Evolutionary conservation across 2,113 vertebrate genomes (phyloP), one percentile per base, ranked within the genome.

Genomic region (Paradisaea rubra): DNA sequence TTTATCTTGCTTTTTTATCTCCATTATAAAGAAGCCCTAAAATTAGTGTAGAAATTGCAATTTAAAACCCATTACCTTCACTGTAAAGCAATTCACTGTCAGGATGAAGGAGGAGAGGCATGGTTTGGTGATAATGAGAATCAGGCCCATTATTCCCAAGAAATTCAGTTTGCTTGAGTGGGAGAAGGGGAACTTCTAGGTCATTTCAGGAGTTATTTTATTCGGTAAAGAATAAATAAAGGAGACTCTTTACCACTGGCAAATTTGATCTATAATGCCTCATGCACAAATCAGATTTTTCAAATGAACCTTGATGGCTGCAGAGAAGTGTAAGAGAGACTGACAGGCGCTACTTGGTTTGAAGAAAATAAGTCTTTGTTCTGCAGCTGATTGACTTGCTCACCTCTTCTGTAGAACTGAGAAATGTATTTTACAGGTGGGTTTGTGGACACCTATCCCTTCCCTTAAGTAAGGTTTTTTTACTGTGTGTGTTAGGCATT

Each of bases 31-130:
- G 42, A 68, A 94, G 35, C 47, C 60, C 60, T 88, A 92, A 96
- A 96, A 96, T 96, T 94, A 96, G 88, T 86, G 80, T 83, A 92
- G 86, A 88, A 93, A 94, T 92, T 90, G 39, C 69, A 90, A 84
- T 96, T 96, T 96, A 95, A 90, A 96, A 92, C 72, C 88, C 77
- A 83, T 92, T 93, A 56, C 39, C 64, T 72, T 93, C 56, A 44
- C 86, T 92, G 49, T 72, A 76, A 94, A 92, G 86, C 85, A 82
- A 65, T 91, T 93, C 81, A 30, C 81, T 95, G 89, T 94, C 92
- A 96, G 78, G 49, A 91, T 93, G 96, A 96, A 86, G 69, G 61
- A 95, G 61, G 89, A 86, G 86, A 95, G 31, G 61, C 70, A 92
- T 50, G 54, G 83, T 76, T 91, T 96, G 87, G 64, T 83, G 68